These are phyloP conservation scores for Gyps fulvus DNA, from an alignment of 2,113 vertebrate genomes.

Conservation along the genomic window DNA sequence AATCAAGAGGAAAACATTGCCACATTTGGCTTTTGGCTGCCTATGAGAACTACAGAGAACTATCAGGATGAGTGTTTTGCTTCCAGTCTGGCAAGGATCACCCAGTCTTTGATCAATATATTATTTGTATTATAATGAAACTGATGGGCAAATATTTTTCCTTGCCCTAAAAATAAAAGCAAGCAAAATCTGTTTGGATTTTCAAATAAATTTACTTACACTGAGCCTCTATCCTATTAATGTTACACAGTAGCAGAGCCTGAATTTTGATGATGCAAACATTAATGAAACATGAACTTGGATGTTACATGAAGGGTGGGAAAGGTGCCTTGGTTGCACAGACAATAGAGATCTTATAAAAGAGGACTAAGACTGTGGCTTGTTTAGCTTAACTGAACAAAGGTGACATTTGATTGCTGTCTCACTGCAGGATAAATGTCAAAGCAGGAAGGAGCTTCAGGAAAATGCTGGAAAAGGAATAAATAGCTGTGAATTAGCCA, in stretches of 20 bases:
- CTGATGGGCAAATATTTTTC: not conserved
- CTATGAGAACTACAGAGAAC: not conserved
- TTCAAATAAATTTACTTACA: not conserved
- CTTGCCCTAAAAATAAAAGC: not conserved
- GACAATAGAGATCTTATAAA: not conserved
- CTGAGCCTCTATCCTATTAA: not conserved
- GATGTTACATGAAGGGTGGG: not conserved
- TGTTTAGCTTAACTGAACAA: not conserved
- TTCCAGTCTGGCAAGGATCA: not conserved
- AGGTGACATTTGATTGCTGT: not conserved
- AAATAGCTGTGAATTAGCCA: not conserved
- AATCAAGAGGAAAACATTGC: not conserved
- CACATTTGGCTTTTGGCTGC: not conserved
- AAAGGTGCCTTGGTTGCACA: not conserved
- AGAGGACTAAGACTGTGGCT: not conserved
- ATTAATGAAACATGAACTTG: conserved; percentile 49
- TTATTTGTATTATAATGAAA: not conserved
- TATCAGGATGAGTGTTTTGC: not conserved
- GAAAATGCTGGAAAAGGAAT: not conserved
- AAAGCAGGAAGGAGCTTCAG: not conserved
- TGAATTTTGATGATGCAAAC: conserved; percentile 25
- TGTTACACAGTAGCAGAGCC: not conserved
- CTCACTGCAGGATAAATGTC: not conserved
- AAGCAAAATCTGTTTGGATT: not conserved
- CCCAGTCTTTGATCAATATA: not conserved